Percentiles rank a stretch among this genome's conserved stretches.
phyloP scores from a whole-genome alignment of 1,140 invertebrate species.

The Hypsibius dujardini region DNA sequence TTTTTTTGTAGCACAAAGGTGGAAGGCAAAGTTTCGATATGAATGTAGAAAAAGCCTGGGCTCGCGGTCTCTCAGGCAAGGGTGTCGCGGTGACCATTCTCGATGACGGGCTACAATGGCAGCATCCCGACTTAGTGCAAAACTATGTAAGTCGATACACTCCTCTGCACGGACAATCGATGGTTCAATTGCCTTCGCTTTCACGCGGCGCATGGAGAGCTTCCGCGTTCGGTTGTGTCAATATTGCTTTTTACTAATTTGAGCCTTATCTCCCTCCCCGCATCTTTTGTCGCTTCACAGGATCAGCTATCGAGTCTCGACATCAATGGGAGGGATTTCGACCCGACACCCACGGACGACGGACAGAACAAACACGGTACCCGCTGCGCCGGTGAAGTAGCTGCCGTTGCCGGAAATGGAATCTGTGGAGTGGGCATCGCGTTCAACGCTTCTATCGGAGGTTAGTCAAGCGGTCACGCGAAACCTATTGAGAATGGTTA shows the following conservation, averaged over 20 bases:
- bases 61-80: constrained; percentile 31
- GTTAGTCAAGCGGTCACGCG: constrained; percentile 22
- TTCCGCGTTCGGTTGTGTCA: no score
- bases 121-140: constrained; percentile 32
- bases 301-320: constrained; percentile 84
- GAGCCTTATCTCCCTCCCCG: no score
- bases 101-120: constrained; percentile 36
- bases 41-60: constrained; percentile 34
- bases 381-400: constrained; percentile 29
- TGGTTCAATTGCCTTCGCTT: constrained; percentile 4
- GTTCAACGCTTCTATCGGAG: constrained; percentile 29
- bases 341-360: constrained; percentile 67
- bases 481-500: background rate
- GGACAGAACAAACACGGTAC: constrained; percentile 49
- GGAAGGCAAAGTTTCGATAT: constrained; percentile 26
- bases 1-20: constrained; percentile 3
- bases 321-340: constrained; percentile 77
- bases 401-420: constrained; percentile 29
- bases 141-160: constrained; percentile 33
- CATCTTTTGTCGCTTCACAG: constrained; percentile 35
- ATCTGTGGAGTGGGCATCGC: constrained; percentile 32
- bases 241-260: no score
- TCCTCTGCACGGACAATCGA: background rate
- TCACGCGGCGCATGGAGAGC: background rate
- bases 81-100: constrained; percentile 33